Evolutionary conservation across 2,113 vertebrate genomes (phyloP).

Genomic region (Okapia johnstoni): DNA sequence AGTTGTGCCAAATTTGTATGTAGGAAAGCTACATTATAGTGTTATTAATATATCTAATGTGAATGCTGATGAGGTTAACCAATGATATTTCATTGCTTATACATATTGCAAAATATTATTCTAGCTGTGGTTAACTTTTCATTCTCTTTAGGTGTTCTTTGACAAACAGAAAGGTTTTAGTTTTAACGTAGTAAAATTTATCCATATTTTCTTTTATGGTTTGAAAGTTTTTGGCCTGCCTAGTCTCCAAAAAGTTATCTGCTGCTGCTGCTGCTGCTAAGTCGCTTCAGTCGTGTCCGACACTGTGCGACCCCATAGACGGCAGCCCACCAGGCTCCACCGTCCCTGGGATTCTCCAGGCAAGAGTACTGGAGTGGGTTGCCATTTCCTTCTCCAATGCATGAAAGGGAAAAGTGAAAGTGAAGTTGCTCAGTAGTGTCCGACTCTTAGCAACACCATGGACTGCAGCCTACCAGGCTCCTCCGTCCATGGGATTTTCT

Average conservation of each 20-base stretch:
- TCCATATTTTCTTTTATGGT: not conserved
- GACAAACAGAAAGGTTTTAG: not conserved
- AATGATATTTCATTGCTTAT: not conserved
- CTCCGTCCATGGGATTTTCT: too few species aligned
- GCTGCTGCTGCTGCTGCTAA: too few species aligned
- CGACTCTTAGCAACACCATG: too few species aligned
- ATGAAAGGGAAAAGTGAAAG: too few species aligned
- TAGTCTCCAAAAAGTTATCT: not conserved
- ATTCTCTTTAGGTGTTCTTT: not conserved
- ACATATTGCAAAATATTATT: not conserved
- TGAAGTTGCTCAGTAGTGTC: too few species aligned
- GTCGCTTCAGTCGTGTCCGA: too few species aligned
- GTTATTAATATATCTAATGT: not conserved
- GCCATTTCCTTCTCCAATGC: too few species aligned
- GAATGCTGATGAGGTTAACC: not conserved
- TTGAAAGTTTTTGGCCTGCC: not conserved
- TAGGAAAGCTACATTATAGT: not conserved
- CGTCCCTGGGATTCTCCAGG: too few species aligned
- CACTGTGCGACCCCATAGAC: too few species aligned
- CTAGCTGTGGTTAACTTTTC: not conserved
- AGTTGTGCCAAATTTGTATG: not conserved
- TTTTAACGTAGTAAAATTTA: not conserved
- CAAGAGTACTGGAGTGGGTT: too few species aligned
- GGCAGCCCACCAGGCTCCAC: too few species aligned
- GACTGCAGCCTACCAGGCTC: too few species aligned